Conservation (phyloP, 1,140 invertebrate species). For the Pararge aegeria region DNA sequence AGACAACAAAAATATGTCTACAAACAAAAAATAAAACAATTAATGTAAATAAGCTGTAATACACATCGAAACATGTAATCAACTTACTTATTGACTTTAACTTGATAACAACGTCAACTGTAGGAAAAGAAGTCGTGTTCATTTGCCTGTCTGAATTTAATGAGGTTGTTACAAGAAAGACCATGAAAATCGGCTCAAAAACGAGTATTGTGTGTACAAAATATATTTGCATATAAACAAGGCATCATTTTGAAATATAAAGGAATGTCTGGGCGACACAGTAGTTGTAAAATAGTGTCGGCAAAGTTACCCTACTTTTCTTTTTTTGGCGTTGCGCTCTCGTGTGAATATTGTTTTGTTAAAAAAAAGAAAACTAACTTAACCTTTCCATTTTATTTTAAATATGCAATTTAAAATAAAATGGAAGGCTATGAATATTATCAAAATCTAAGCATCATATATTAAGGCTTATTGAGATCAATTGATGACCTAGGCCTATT, state of each 20-base stretch:
- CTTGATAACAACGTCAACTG: background rate
- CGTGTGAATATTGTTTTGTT: background rate
- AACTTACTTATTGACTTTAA: background rate
- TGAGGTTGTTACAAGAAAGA: slow-evolving; percentile 41
- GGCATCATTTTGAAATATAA: slow-evolving; percentile 29
- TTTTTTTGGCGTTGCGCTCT: slow-evolving; percentile 18
- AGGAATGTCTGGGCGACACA: slow-evolving; percentile 24
- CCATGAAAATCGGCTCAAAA: slow-evolving; percentile 54
- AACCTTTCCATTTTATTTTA: background rate
- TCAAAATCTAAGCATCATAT: background rate
- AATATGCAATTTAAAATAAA: background rate
- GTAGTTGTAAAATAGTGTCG: slow-evolving; percentile 11
- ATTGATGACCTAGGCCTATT: too few species aligned
- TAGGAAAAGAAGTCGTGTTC: background rate
- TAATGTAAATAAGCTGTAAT: too few species aligned
- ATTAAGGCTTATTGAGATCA: too few species aligned
- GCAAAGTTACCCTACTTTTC: slow-evolving; percentile 27
- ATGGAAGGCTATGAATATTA: background rate
- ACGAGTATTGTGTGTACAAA: slow-evolving; percentile 45
- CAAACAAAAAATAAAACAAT: too few species aligned
- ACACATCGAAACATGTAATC: too few species aligned
- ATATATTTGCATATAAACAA: slow-evolving; percentile 55
- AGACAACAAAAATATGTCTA: too few species aligned
- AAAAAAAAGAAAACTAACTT: slow-evolving; percentile 14
- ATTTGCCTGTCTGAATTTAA: slow-evolving; percentile 37